phyloP scores from a whole-genome alignment of 2,888 invertebrate species.

The Oscheius myriophilus region DNA sequence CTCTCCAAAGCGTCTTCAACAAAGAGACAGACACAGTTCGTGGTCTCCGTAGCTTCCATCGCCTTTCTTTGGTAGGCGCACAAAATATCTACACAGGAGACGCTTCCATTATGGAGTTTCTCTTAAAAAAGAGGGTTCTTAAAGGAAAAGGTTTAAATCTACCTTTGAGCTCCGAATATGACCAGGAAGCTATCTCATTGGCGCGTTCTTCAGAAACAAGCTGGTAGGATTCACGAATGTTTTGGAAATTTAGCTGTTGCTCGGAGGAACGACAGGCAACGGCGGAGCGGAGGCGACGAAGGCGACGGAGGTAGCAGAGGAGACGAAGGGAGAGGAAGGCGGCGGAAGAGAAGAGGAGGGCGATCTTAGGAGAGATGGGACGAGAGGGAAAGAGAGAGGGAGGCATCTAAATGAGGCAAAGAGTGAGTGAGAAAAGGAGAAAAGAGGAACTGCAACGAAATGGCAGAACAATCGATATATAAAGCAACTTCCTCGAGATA shows the following conservation, averaged over 20 bases:
- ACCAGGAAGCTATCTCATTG: conserved; percentile 5
- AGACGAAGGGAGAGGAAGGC: neutral
- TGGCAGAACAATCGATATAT: no score
- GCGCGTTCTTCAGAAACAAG: conserved; percentile 1
- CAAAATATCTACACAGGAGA: conserved; percentile 51
- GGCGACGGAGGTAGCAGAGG: conserved; percentile 2
- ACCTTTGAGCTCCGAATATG: conserved; percentile 16
- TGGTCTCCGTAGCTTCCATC: conserved; percentile 48
- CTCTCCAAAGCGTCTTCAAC: conserved; percentile 27
- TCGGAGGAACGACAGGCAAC: conserved; percentile 4
- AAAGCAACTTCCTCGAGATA: no score
- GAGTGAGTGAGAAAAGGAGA: no score
- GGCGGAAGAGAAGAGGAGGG: neutral
- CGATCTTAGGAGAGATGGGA: neutral
- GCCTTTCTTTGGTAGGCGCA: conserved; percentile 61
- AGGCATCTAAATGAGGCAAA: no score
- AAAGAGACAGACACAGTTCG: conserved; percentile 62
- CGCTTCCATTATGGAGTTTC: conserved; percentile 39
- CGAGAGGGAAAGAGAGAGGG: neutral
- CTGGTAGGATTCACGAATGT: neutral
- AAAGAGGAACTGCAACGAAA: no score
- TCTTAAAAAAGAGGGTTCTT: conserved; percentile 15
- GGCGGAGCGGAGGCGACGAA: conserved; percentile 3
- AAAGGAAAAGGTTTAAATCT: neutral
- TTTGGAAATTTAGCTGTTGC: conserved; percentile 7